Evolutionary conservation across 2,113 vertebrate genomes (phyloP), one percentile per base, ranked within the genome.

Genomic region (Ia io): DNA sequence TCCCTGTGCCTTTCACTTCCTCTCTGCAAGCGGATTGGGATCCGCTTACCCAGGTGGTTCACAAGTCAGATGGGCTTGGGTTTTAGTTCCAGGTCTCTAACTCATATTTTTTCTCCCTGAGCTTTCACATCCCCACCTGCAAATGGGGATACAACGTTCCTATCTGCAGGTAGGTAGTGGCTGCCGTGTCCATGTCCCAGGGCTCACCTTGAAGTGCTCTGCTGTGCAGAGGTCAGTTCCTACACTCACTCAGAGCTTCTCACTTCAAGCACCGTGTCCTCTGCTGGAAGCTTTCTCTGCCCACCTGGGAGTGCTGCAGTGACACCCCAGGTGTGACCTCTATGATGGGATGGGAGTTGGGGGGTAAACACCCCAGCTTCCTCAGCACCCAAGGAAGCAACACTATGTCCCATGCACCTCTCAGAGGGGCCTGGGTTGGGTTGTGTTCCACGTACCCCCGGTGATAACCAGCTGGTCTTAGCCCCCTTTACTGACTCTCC

Each of bases 181-280:
- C 73, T 42, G 40, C 25, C 44, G 65, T 44, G 18, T 11, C 11
- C 2, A 0, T 1, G 13, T 20, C 53, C 42, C 8, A 0, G 0
- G 35, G 49, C n/a, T 28, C 5, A 6, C 25, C 56, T n/a, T 17
- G 51, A 37, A n/a, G 13, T 18, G 25, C 30, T 17, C 11, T 61
- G 28, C 47, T 44, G 0, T 11, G 69, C 40, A 25, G 71, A 44
- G n/a, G 23, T 3, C 28, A 32, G n/a, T 20, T 17, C 30, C 9
- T 7, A 0, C 0, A 5, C 5, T 1, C 0, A 30, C 70, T 16
- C n/a, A 20, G 16, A 37, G 61, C n/a, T 6, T 44, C 35, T 51
- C 5, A 0, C 42, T 67, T 20, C 12, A 2, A 10, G 6, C 23
- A 13, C 49, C 12, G 53, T 1, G 0, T 42, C 25, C n/a, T 77